Base-by-base conservation (phyloP, 2,888 invertebrate genomes). In the Sesamia inferens region DNA sequence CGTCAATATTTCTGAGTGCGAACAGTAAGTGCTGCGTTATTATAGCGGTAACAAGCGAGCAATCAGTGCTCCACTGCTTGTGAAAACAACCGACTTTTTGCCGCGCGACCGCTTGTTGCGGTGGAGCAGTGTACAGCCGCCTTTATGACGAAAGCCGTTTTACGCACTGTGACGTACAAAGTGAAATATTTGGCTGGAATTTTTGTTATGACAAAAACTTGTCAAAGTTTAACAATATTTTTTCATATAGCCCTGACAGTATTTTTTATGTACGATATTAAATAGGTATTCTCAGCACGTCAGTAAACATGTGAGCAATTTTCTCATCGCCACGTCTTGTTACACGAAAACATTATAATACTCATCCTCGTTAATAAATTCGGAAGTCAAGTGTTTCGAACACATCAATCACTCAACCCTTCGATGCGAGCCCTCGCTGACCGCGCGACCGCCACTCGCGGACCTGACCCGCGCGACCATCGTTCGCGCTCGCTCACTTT, bases 11-110 rank as follows among this genome's bases (percentile, higher is more conserved):
- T 19, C 67, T 3, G 44, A 83, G 88, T 88, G 85, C 81, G 88
- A 78, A 61, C 8, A 55, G 13, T 68, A 74, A 74, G 70, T 71
- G 78, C 71, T 66, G 72, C 74, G 82, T 82, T 88, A 86, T 88
- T 83, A 85, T 85, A 87, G 89, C 81, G 88, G 87, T 86, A 88
- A 90, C 91, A 89, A 89, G 88, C 85, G 88, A 83, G 86, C 89
- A 91, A 91, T 91, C 89, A 90, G 74, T 59, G 85, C 77, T 64
- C 58, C 72, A 71, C 71, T 84, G 75, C 87, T 87, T 86, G 84
- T 79, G 71, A 87, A 87, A 87, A 89, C 87, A 85, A 83, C 78
- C 78, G 77, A 78, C 74, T 85, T 88, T 88, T 87, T 83, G 71
- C 66, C 74, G 68, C 81, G 71, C 67, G 24, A 31, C 61, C 65